Evolutionary conservation across 1,140 invertebrate species (phyloP), one percentile per base, ranked within the genome.

Genomic region (Plectrocnemia conspersa): DNA sequence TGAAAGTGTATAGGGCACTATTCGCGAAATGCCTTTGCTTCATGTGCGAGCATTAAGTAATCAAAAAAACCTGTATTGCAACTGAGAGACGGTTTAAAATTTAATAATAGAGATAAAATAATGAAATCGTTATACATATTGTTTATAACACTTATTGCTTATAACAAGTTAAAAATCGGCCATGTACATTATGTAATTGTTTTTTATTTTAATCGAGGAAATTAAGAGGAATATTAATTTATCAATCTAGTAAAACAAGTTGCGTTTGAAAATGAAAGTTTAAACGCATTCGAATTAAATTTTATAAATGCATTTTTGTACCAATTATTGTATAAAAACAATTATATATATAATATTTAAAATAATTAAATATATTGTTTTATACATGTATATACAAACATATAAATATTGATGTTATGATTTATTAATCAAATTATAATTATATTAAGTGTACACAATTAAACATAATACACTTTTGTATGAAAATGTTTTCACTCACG

Each of bases 191-290:
- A n/a, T n/a, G n/a, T n/a, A n/a, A n/a, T n/a, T n/a, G n/a, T n/a
- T n/a, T n/a, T n/a, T n/a, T n/a, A n/a, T n/a, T n/a, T n/a, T n/a
- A n/a, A n/a, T n/a, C n/a, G n/a, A n/a, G n/a, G n/a, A n/a, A n/a
- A n/a, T n/a, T n/a, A n/a, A n/a, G n/a, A n/a, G n/a, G n/a, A n/a
- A n/a, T n/a, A n/a, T n/a, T n/a, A n/a, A n/a, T n/a, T n/a, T n/a
- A n/a, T n/a, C n/a, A n/a, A n/a, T n/a, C 15, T 7, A 38, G 7
- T 38, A 6, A 16, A 38, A 16, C 35, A 38, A 38, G 15, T 16
- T 15, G 7, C 4, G 35, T 38, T 38, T 38, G 35, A 38, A 38
- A 38, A 38, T 38, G 35, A 38, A 38, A 38, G 35, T 38, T 38
- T 6, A 29, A 7, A 29, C 27, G n/a, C 27, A 29, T 7, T n/a